Percentiles rank a stretch among this genome's conserved stretches.
phyloP scores from a whole-genome alignment of 2,113 vertebrate species.

The Oreocharis arfaki region DNA sequence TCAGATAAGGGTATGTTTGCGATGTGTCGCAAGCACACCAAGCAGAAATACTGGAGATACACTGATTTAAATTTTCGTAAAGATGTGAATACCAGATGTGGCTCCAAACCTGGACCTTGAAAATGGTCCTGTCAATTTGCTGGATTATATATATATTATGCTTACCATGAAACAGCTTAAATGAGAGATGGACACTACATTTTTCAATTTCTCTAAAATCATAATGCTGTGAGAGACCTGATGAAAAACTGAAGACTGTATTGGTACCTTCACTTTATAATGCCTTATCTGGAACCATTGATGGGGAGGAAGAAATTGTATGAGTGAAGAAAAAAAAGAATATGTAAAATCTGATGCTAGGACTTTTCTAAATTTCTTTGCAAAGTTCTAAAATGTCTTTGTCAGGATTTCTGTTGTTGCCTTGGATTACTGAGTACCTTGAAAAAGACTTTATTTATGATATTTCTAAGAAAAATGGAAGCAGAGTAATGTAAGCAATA shows the following conservation, averaged over 20 bases:
- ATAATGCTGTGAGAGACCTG: neutral
- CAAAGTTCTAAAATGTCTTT: neutral
- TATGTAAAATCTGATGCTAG: neutral
- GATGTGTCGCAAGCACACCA: conserved; percentile 21
- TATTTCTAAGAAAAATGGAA: neutral
- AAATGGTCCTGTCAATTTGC: neutral
- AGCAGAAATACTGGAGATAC: conserved; percentile 61
- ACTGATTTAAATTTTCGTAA: conserved; percentile 60
- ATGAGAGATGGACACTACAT: neutral
- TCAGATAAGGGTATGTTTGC: conserved; percentile 59
- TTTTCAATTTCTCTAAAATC: neutral
- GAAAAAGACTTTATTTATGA: neutral
- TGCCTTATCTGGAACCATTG: neutral
- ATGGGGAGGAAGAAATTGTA: neutral
- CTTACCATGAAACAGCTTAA: neutral
- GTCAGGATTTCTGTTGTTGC: neutral
- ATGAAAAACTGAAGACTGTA: neutral
- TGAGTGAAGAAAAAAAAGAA: neutral
- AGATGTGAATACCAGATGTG: conserved; percentile 7
- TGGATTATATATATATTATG: neutral
- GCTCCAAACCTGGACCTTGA: neutral
- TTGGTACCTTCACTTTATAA: neutral
- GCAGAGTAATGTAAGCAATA: neutral
- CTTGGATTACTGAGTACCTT: neutral
- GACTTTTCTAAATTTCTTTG: neutral